phyloP scores from a whole-genome alignment of 2,888 invertebrate genomes.

The Tinea semifulvella region DNA sequence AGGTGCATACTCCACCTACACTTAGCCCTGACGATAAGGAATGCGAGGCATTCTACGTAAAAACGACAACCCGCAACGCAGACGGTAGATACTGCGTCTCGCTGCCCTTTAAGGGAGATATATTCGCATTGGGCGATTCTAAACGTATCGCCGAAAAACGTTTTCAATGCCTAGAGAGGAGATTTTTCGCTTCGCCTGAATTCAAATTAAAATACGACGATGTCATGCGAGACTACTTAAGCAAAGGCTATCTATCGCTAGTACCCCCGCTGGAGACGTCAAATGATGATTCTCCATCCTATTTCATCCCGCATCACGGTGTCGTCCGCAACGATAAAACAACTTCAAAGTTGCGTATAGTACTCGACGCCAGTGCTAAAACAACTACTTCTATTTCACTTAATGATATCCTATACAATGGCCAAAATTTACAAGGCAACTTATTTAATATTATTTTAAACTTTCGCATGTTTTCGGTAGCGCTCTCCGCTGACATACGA shows the following conservation, averaged over 20 bases:
- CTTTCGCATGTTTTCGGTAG: slow-evolving; percentile 12
- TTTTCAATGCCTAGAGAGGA: slow-evolving; percentile 18
- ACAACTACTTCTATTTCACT: slow-evolving; percentile 16
- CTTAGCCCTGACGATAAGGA: slow-evolving; percentile 15
- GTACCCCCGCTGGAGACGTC: background rate
- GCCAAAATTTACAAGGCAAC: slow-evolving; percentile 16
- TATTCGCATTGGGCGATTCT: slow-evolving; percentile 17
- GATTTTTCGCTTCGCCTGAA: background rate
- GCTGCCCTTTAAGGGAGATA: slow-evolving; percentile 17
- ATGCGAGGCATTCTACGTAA: slow-evolving; percentile 16
- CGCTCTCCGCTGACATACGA: slow-evolving; percentile 10
- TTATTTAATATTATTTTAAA: slow-evolving; percentile 8
- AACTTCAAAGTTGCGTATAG: slow-evolving; percentile 11
- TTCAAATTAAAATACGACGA: background rate
- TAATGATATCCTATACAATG: slow-evolving; percentile 19
- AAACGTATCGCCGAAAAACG: slow-evolving; percentile 11
- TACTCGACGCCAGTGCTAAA: slow-evolving; percentile 14
- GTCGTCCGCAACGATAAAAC: slow-evolving; percentile 7
- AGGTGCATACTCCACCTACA: background rate
- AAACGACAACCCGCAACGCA: slow-evolving; percentile 16
- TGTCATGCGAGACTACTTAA: slow-evolving; percentile 14
- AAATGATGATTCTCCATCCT: background rate
- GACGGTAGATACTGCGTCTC: slow-evolving; percentile 17
- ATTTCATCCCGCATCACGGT: slow-evolving; percentile 12
- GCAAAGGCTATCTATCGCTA: slow-evolving; percentile 13